Evolutionary conservation across 1,140 invertebrate genomes (phyloP), one percentile per base, ranked within the genome.

Genomic region (Eupristina koningsbergeri): DNA sequence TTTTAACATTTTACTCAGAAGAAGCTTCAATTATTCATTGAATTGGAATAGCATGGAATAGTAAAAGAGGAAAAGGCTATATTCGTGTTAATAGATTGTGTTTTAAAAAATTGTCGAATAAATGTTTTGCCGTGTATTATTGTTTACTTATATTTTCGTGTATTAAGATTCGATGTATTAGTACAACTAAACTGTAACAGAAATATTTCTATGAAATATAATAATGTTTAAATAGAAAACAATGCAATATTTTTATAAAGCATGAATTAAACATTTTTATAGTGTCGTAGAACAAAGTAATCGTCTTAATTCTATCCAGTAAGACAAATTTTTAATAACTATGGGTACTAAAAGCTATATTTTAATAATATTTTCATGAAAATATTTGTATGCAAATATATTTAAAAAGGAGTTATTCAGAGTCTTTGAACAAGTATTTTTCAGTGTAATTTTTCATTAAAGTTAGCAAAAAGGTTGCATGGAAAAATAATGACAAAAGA

Each of bases 401-500:
- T 64, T 58, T 39, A 45, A 76, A 29, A 64, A 61, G 34, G 31
- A n/a, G n/a, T n/a, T n/a, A 34, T 58, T 1, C 39, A 31, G 63
- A 17, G 1, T 29, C 41, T 31, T 11, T 45, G 34, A 79, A 31
- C 47, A 64, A 61, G 29, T 79, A 64, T 79, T 45, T 64, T 61
- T 61, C 75, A 77, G 22, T 58, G 29, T 77, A 58, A 26, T 61
- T 53, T 77, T 77, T 39, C 31, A 34, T 61, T 77, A 58, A 77
- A 61, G 73, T 61, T 26, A 64, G 53, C 76, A 36, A 34, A 45
- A 36, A 64, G 53, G 34, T 39, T 74, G 39, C 39, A 71, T 73
- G 67, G 22, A 45, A 45, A 77, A 45, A 26, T 11, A 50, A 69
- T 83, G 45, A 36, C 47, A 80, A 80, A 80, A 22, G 34, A 64